Evolutionary conservation across 2,888 invertebrate species (phyloP).

Genomic region (Falcaria lacertinaria): DNA sequence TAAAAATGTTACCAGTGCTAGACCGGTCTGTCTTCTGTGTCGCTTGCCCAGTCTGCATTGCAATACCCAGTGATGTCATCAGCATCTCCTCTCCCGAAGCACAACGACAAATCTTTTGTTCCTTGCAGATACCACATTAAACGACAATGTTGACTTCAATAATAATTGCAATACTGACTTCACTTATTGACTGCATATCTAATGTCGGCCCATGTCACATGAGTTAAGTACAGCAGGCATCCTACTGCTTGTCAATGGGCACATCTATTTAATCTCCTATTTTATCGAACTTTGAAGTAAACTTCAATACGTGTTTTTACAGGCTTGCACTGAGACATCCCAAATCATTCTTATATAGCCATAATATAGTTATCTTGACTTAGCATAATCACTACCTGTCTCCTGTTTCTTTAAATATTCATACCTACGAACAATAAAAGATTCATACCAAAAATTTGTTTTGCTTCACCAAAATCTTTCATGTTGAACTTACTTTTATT

Average conservation of each 20-base stretch:
- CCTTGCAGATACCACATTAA: constrained; percentile 22
- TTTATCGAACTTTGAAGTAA: constrained; percentile 14
- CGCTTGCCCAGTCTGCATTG: constrained; percentile 27
- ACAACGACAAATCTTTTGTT: constrained; percentile 10
- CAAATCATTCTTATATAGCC: constrained; percentile 13
- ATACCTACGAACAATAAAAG: too few relatives aligned
- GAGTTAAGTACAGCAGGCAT: constrained; percentile 18
- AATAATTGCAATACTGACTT: constrained; percentile 16
- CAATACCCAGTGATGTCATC: constrained; percentile 15
- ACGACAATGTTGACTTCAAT: constrained; percentile 18
- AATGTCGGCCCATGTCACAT: constrained; percentile 22
- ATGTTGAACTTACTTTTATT: constrained; percentile 8
- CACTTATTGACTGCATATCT: constrained; percentile 17
- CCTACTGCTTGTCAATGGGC: constrained; percentile 20
- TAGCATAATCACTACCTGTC: constrained; percentile 17
- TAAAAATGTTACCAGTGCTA: constrained; percentile 22
- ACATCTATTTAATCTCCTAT: constrained; percentile 8
- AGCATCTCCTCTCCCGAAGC: constrained; percentile 8
- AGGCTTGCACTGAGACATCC: constrained; percentile 18
- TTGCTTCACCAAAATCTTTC: constrained; percentile 12
- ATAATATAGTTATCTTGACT: constrained; percentile 23
- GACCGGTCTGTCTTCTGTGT: constrained; percentile 16
- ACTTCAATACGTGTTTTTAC: constrained; percentile 19
- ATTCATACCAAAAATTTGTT: constrained; percentile 12
- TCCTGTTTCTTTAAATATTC: constrained; percentile 7